These are phyloP conservation scores for Pseudotriccus pelzelni DNA, from an alignment of 2,797 vertebrate genomes.

Conservation along the genomic window DNA sequence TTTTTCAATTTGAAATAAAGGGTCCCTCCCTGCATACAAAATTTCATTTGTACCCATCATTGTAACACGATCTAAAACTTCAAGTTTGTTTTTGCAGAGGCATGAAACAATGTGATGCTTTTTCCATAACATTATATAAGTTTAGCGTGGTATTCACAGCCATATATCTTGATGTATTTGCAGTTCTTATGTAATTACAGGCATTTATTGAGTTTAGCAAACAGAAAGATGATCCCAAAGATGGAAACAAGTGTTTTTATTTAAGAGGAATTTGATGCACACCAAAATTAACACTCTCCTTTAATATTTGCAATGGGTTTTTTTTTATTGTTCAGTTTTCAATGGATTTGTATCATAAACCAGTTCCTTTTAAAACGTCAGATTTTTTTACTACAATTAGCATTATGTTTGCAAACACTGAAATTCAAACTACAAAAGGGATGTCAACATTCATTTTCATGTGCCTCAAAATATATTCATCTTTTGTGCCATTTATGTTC, in stretches of 20 bases:
- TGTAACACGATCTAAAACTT: neutral
- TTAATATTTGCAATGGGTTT: neutral
- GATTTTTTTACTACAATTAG: neutral
- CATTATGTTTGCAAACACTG: neutral
- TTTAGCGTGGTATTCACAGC: neutral
- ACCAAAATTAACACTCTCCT: neutral
- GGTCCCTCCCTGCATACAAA: neutral
- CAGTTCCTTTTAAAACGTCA: neutral
- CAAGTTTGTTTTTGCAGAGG: neutral
- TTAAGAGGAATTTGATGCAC: neutral
- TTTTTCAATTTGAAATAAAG: neutral
- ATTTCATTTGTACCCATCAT: neutral
- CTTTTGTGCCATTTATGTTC: constrained; percentile 15
- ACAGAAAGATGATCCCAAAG: neutral
- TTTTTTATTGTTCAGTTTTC: neutral
- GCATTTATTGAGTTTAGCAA: neutral
- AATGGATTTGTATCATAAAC: neutral
- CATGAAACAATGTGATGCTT: neutral
- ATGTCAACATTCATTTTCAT: constrained; percentile 24
- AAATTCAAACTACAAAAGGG: neutral
- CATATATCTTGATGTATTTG: neutral
- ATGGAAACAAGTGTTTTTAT: neutral
- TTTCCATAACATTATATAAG: neutral
- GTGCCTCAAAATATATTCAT: constrained; percentile 21
- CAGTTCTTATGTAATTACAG: neutral